Percentiles rank a stretch among this genome's conserved stretches.
Conservation (phyloP, 2,797 vertebrate genomes). For the Spatula versicolor region DNA sequence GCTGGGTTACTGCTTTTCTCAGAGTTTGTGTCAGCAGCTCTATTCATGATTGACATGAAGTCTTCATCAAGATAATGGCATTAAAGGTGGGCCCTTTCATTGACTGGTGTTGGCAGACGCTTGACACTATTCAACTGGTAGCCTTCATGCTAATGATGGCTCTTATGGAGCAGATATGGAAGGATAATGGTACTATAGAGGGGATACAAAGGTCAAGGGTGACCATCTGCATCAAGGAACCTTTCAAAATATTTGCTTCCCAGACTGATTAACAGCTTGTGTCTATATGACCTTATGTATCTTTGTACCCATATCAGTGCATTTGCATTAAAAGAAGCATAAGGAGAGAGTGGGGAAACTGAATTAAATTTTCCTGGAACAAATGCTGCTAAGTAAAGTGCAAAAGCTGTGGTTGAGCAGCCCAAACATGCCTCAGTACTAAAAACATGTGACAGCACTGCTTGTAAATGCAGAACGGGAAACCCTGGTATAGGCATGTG, state of each 20-base stretch:
- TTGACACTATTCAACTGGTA: not conserved
- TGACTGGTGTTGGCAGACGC: not conserved
- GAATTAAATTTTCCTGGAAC: not conserved
- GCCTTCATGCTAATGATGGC: not conserved
- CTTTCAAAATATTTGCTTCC: not conserved
- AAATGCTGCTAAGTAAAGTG: not conserved
- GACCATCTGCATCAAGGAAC: not conserved
- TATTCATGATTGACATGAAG: not conserved
- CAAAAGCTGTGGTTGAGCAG: not conserved
- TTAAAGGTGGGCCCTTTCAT: not conserved
- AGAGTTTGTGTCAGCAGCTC: slow-evolving; percentile 31
- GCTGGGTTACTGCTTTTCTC: slow-evolving; percentile 15
- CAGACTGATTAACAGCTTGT: not conserved
- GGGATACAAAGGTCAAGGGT: not conserved
- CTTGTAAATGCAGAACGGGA: not conserved
- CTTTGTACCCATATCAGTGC: not conserved
- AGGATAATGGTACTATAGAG: not conserved
- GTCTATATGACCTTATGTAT: not conserved
- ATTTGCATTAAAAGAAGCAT: not conserved
- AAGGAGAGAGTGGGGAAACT: not conserved
- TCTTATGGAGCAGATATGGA: not conserved
- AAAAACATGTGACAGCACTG: not conserved
- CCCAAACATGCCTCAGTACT: not conserved
- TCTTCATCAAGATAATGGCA: not conserved
- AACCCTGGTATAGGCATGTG: not conserved